Evolutionary conservation across 92 coral and sea anemone species (phyloP).

Genomic region (Palythoa grandiflora): DNA sequence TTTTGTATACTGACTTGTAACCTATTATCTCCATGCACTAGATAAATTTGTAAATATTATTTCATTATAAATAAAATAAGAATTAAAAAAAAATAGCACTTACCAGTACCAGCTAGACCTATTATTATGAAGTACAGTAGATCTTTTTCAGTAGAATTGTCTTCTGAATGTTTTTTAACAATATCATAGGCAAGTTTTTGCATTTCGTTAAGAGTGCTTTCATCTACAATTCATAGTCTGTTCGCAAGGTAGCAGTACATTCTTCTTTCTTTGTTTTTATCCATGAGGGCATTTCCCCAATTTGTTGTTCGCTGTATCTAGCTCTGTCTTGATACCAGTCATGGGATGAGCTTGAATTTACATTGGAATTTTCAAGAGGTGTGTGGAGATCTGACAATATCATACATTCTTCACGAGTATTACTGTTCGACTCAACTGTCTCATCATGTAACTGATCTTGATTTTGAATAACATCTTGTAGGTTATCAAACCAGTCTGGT

Average conservation of each 20-base stretch:
- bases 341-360: not conserved
- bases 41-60: too few relatives aligned
- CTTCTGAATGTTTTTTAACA: constrained; percentile 18
- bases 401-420: constrained; percentile 75
- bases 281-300: constrained; percentile 38
- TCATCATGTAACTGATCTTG: constrained; percentile 48
- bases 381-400: constrained; percentile 60
- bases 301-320: constrained; percentile 16
- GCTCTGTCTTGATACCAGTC: constrained; percentile 13
- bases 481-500: constrained; percentile 75
- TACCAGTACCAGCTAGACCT: constrained; percentile 16
- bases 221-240: constrained; percentile 20
- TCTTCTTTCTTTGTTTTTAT: constrained; percentile 34
- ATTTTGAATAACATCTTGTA: constrained; percentile 64
- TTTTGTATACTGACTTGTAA: too few relatives aligned
- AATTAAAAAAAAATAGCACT: constrained; percentile 10
- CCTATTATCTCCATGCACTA: too few relatives aligned
- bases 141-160: not conserved
- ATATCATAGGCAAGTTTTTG: constrained; percentile 38
- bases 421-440: constrained; percentile 31
- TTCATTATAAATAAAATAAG: too few relatives aligned
- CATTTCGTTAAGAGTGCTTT: constrained; percentile 24
- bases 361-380: constrained; percentile 43
- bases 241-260: not conserved
- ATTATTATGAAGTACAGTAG: not conserved